Base-by-base conservation (phyloP, 2,888 invertebrate genomes). In the Ochlodes sylvanus region DNA sequence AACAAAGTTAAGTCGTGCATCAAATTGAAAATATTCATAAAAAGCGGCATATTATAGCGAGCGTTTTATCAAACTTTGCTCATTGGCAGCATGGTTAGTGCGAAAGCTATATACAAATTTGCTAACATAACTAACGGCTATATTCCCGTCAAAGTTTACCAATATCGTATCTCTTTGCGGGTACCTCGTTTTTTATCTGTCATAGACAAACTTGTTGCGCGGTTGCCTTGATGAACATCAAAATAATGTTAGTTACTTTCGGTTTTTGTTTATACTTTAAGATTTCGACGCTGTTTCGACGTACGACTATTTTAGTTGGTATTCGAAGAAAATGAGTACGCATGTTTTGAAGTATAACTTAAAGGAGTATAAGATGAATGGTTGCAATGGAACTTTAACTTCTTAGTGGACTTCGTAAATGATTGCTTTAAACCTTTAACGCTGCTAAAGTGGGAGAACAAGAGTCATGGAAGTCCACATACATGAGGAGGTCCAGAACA, bases 111-210 rank as follows among this genome's bases (percentile, higher is more conserved):
- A 64, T 55, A 63, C 60, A 64, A 69, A 64, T 64, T 69, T 58
- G 44, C 41, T 62, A 34, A 41, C 66, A 41, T 66, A 32, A 58
- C 62, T 69, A 66, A 62, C 63, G 63, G 57, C 57, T 69, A 66
- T 66, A 58, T 63, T 63, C 56, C 44, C 63, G 55, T 55, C 62
- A 61, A 69, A 69, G 63, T 69, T 69, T 69, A 34, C 41, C 64
- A 65, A 65, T 69, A 69, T 69, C 64, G 54, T 67, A 54, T 67
- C 32, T 61, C 34, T 60, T 41, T 32, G 42, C 14, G 12, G 9
- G 41, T 10, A 42, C 41, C 19, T 67, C 60, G 66, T 66, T 67
- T 66, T 65, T 58, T 60, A 66, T 58, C 41, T 60, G 9, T 52
- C 58, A 50, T 65, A 58, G 42, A 27, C 21, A 27, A 65, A 66